Base-by-base conservation (phyloP, 2,113 vertebrate genomes). In the Polypterus senegalus region DNA sequence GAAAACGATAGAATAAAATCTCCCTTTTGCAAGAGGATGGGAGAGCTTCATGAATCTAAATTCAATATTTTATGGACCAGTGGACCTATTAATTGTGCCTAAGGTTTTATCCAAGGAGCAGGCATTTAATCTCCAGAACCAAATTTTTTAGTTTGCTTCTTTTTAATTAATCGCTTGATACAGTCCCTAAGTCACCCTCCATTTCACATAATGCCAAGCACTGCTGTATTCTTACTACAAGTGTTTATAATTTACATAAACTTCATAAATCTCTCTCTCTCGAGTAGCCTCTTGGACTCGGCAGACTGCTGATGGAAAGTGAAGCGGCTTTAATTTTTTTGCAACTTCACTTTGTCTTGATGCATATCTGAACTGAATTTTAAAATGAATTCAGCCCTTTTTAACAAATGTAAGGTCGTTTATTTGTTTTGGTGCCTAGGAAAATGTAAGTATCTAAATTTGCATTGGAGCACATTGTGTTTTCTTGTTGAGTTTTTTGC, bases 61-160 rank as follows among this genome's bases (percentile, higher is more conserved):
- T 85, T 79, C 83, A 90, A 85, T 91, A 89, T 86, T 88, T 82
- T 86, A 80, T 91, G 88, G 84, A 88, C 86, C 89, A 91, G 63
- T 91, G 86, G 83, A 90, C 86, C 90, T 88, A 82, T 92, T 94
- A 93, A 92, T 96, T 93, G 83, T 86, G 78, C 83, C 64, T 49
- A 75, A 89, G 81, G 82, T 84, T 81, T 90, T 86, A 86, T 91
- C 89, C 73, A 82, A 82, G 75, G 48, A 75, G 83, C 81, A 88
- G 77, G 67, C 76, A 77, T 60, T 78, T 80, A 89, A 91, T 92
- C 84, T 88, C 78, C 73, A 75, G 69, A 73, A 81, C 76, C 76
- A 69, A 85, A 73, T 80, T 82, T 80, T 85, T 85, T 83, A 80
- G 74, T 78, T 71, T 27, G 10, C 53, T 54, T 49, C 60, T 11